Percentiles rank a stretch among this genome's conserved stretches.
Conservation (phyloP, 92 coral and sea anemone species). For the Porites rus region DNA sequence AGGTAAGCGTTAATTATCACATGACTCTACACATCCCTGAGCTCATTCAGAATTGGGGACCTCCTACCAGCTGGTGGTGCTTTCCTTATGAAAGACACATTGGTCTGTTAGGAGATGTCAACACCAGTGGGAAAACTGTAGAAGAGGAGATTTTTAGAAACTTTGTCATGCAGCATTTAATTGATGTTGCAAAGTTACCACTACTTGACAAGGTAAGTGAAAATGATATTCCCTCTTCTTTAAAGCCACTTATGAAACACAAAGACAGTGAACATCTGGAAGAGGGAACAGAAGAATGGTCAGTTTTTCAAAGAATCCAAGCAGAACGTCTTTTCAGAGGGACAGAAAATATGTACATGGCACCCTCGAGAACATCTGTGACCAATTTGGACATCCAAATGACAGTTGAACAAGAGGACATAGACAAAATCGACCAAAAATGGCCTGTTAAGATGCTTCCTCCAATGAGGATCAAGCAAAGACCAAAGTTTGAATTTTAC, state of each 20-base stretch:
- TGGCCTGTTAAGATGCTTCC: slow-evolving; percentile 27
- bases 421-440: background rate
- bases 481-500: background rate
- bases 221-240: no score
- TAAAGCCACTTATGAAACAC: no score
- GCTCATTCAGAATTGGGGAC: slow-evolving; percentile 46
- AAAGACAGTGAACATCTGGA: no score
- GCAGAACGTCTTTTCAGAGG: no score
- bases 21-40: slow-evolving; percentile 45
- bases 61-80: slow-evolving; percentile 55
- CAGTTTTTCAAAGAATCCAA: no score
- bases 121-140: slow-evolving; percentile 43
- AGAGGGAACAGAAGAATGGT: no score
- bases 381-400: no score
- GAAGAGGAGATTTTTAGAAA: slow-evolving; percentile 46
- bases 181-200: background rate
- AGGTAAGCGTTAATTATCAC: slow-evolving; percentile 56
- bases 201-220: background rate
- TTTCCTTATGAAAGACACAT: slow-evolving; percentile 58
- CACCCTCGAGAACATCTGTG: no score
- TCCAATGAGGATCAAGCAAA: slow-evolving; percentile 10
- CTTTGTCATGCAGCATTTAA: slow-evolving; percentile 21
- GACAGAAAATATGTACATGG: no score
- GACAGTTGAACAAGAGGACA: no score
- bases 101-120: slow-evolving; percentile 34